A percentile compares a stretch with the other conserved stretches of the same genome.
phyloP scores from a whole-genome alignment of 2,888 invertebrate genomes.

The Amorpha juglandis region DNA sequence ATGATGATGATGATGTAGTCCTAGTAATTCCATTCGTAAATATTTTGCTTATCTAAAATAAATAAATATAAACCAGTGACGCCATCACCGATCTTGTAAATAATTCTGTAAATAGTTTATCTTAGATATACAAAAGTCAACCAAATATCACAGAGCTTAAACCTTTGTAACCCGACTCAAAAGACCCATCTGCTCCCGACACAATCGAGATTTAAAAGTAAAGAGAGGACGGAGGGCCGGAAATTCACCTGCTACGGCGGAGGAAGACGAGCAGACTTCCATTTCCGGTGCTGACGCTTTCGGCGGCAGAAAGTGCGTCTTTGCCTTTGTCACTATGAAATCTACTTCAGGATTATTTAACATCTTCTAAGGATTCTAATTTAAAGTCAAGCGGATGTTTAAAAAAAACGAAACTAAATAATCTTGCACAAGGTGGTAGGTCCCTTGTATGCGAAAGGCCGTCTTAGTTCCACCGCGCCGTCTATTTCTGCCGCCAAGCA shows the following conservation, averaged over 20 bases:
- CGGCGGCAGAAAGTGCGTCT: slow-evolving; percentile 56
- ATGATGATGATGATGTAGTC: too few relatives aligned
- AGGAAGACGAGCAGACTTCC: slow-evolving; percentile 68
- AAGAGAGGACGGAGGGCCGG: slow-evolving; percentile 33
- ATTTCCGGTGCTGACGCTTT: slow-evolving; percentile 57
- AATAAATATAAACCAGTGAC: too few relatives aligned
- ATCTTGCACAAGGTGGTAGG: too few relatives aligned
- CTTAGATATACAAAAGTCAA: not conserved
- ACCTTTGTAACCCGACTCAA: slow-evolving; percentile 4
- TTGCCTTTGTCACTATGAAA: not conserved
- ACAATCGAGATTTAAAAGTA: slow-evolving; percentile 22
- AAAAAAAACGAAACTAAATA: too few relatives aligned
- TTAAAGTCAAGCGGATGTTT: too few relatives aligned
- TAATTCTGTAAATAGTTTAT: too few relatives aligned
- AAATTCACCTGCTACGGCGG: slow-evolving; percentile 52
- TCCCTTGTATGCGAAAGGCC: too few relatives aligned
- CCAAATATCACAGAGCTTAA: not conserved
- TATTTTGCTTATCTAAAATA: too few relatives aligned
- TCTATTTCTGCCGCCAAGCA: too few relatives aligned
- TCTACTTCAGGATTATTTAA: not conserved
- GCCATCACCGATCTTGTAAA: not conserved
- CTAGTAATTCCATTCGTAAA: too few relatives aligned
- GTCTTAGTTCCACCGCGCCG: too few relatives aligned
- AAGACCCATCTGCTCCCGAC: slow-evolving; percentile 9
- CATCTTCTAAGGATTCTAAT: not conserved